phyloP scores from a whole-genome alignment of 1,140 invertebrate species.

The Macrotrachela quadricornifera region DNA sequence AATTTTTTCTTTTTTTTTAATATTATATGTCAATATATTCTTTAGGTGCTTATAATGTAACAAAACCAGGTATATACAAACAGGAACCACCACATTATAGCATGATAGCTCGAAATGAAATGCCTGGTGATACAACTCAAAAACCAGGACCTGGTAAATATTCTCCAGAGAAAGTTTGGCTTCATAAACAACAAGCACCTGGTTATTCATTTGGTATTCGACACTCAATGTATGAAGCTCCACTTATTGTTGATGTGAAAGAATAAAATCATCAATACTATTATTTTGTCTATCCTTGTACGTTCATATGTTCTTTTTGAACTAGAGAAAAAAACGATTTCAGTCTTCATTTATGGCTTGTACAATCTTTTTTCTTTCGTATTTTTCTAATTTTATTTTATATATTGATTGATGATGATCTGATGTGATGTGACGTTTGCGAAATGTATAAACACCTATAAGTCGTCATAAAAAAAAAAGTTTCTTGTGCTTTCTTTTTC shows the following conservation, averaged over 20 bases:
- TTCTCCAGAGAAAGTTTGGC: constrained; percentile 61
- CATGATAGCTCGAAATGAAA: constrained; percentile 50
- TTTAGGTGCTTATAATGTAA: constrained; percentile 29
- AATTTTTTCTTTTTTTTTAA: no score
- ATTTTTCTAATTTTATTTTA: no score
- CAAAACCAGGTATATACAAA: constrained; percentile 41
- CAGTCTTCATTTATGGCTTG: no score
- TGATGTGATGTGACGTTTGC: no score
- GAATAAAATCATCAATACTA: constrained; percentile 11
- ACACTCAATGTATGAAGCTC: constrained; percentile 48
- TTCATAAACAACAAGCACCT: constrained; percentile 23
- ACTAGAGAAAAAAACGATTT: no score
- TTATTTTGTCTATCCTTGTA: no score
- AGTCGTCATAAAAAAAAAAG: no score
- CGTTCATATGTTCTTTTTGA: no score
- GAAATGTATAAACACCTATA: no score
- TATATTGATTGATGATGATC: no score
- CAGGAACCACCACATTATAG: constrained; percentile 52
- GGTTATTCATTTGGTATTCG: constrained; percentile 61
- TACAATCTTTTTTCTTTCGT: no score
- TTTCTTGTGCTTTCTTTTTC: no score
- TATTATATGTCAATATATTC: constrained; percentile 27
- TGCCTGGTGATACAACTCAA: constrained; percentile 46
- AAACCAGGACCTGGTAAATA: constrained; percentile 75
- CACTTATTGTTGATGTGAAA: constrained; percentile 19